A percentile compares a stretch with the other conserved stretches of the same genome.
Evolutionary conservation across 2,888 invertebrate genomes (phyloP).

Genomic region (Synanthedon vespiformis): DNA sequence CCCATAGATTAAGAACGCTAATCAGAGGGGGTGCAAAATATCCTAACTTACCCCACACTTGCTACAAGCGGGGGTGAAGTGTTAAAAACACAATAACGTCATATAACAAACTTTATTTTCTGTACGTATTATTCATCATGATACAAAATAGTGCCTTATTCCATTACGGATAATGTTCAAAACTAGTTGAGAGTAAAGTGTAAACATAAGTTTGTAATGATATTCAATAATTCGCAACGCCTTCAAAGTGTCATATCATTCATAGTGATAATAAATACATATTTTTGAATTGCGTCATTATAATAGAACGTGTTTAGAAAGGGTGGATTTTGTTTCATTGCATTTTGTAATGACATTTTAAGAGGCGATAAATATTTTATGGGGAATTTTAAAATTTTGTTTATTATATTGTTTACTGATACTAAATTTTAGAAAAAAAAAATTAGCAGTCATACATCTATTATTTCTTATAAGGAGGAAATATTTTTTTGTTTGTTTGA

Average conservation of each 20-base stretch:
- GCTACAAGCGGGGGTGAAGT: slow-evolving; percentile 45
- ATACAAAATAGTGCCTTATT: slow-evolving; percentile 8
- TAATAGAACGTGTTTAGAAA: slow-evolving; percentile 22
- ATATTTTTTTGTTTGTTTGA: too few species aligned
- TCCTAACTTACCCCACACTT: slow-evolving; percentile 37
- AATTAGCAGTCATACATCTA: too few species aligned
- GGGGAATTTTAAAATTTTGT: background rate
- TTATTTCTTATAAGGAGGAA: too few species aligned
- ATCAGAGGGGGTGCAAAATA: slow-evolving; percentile 65
- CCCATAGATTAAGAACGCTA: slow-evolving; percentile 64
- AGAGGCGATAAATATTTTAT: slow-evolving; percentile 29
- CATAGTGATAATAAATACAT: slow-evolving; percentile 62
- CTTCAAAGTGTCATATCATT: slow-evolving; percentile 68
- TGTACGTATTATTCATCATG: slow-evolving; percentile 2
- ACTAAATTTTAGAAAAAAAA: too few species aligned
- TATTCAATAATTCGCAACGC: slow-evolving; percentile 60
- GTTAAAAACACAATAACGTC: slow-evolving; percentile 66
- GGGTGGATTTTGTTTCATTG: slow-evolving; percentile 40
- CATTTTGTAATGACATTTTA: slow-evolving; percentile 28
- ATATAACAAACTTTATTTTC: slow-evolving; percentile 25
- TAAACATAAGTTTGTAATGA: slow-evolving; percentile 7
- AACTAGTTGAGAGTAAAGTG: background rate
- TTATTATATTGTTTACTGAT: background rate
- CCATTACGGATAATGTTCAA: background rate
- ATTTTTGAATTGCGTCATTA: slow-evolving; percentile 55